These are phyloP conservation scores for Ruditapes philippinarum DNA, from an alignment of 1,140 invertebrate genomes.

Conservation along the genomic window DNA sequence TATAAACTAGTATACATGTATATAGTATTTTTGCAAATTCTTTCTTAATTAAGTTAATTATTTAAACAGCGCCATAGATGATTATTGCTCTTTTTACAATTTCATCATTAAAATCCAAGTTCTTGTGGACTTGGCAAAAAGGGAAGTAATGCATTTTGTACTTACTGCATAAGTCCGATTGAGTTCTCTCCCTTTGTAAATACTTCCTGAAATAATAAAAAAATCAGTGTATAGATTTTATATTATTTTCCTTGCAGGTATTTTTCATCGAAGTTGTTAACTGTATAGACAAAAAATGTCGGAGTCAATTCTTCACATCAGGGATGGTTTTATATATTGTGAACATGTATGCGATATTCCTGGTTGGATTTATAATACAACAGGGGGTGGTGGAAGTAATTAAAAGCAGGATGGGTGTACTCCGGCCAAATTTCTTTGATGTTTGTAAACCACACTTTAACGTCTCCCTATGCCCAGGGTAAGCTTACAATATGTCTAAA, in stretches of 20 bases:
- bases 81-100: background rate
- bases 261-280: background rate
- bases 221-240: background rate
- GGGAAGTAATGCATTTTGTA: no score
- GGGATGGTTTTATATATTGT: background rate
- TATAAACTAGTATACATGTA: no score
- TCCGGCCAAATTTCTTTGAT: conserved; percentile 96
- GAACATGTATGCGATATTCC: conserved; percentile 20
- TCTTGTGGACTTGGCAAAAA: no score
- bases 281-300: background rate
- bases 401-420: conserved; percentile 96
- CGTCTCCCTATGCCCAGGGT: conserved; percentile 66
- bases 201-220: no score
- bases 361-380: conserved; percentile 86
- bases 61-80: no score
- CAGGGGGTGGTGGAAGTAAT: conserved; percentile 94
- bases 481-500: no score
- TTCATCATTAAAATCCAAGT: background rate
- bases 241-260: background rate
- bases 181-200: no score
- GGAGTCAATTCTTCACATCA: background rate
- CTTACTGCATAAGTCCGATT: no score
- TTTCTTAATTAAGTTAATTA: no score
- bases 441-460: conserved; percentile 85
- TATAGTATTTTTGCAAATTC: no score